phyloP scores from a whole-genome alignment of 2,797 vertebrate genomes.

The Falco novaeseelandiae region DNA sequence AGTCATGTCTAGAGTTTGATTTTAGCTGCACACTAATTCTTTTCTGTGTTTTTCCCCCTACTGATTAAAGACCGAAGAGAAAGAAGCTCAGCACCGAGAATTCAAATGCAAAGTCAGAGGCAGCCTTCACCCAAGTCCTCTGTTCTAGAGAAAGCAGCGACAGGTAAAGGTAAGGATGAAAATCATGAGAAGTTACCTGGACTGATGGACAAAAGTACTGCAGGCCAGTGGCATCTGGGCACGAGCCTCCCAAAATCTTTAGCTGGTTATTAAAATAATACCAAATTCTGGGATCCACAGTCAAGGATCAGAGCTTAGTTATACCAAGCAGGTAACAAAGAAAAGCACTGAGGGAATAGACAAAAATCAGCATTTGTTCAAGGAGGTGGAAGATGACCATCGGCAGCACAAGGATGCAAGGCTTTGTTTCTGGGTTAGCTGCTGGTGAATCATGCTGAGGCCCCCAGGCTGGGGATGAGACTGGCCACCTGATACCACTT shows the following conservation, averaged over 20 bases:
- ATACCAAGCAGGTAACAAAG: not conserved
- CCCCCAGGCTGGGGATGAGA: not conserved
- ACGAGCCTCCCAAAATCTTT: not conserved
- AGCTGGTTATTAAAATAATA: not conserved
- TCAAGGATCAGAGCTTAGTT: not conserved
- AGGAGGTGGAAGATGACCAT: not conserved
- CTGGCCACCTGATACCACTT: not conserved
- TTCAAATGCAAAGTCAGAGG: not conserved
- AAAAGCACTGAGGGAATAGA: not conserved
- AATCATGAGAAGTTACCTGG: not conserved
- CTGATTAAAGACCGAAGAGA: constrained; percentile 4
- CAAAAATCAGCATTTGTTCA: not conserved
- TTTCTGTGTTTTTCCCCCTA: not conserved
- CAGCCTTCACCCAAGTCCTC: not conserved
- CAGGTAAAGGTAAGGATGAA: constrained; percentile 48
- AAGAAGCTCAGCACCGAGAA: not conserved
- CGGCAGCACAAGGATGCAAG: not conserved
- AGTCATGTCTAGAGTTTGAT: not conserved
- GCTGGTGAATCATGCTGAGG: fast-evolving
- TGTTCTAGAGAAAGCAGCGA: not conserved
- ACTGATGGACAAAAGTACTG: not conserved
- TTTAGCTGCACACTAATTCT: not conserved
- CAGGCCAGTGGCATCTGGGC: not conserved
- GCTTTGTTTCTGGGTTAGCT: not conserved
- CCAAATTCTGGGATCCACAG: not conserved